These are phyloP conservation scores for Cynoglossus semilaevis DNA, from an alignment of 2,113 vertebrate genomes.

Conservation along the genomic window DNA sequence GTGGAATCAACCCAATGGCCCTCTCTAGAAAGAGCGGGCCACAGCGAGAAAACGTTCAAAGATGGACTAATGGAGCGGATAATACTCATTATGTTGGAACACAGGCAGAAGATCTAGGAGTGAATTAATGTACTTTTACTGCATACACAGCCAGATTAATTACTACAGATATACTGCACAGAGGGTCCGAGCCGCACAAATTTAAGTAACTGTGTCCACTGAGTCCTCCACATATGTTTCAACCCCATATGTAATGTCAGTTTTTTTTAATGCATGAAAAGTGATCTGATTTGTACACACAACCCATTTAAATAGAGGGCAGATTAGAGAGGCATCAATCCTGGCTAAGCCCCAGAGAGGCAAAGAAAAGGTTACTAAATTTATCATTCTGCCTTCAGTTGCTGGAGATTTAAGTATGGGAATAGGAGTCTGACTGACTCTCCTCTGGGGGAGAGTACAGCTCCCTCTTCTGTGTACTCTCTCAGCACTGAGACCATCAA, in stretches of 20 bases:
- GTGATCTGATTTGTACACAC: slow-evolving; percentile 71
- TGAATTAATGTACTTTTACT: slow-evolving; percentile 34
- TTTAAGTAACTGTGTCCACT: slow-evolving; percentile 40
- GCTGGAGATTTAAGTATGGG: slow-evolving; percentile 71
- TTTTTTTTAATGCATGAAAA: slow-evolving; percentile 61
- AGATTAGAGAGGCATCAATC: slow-evolving; percentile 77
- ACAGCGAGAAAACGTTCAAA: slow-evolving; percentile 53
- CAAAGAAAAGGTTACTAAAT: slow-evolving; percentile 77
- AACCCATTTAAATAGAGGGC: slow-evolving; percentile 69
- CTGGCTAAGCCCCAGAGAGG: slow-evolving; percentile 66
- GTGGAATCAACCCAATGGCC: slow-evolving; percentile 55
- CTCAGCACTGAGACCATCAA: slow-evolving; percentile 55
- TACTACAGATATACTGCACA: slow-evolving; percentile 5
- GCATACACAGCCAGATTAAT: slow-evolving; percentile 13
- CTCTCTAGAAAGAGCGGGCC: slow-evolving; percentile 28
- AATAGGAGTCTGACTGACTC: slow-evolving; percentile 59
- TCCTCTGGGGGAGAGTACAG: slow-evolving; percentile 53
- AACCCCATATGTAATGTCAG: slow-evolving; percentile 30
- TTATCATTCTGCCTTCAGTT: slow-evolving; percentile 72
- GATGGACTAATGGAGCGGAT: slow-evolving; percentile 57
- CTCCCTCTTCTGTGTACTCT: slow-evolving; percentile 57
- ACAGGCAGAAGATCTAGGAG: slow-evolving; percentile 19
- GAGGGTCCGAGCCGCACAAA: slow-evolving; percentile 15
- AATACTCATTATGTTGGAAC: slow-evolving; percentile 40
- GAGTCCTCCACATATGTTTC: slow-evolving; percentile 31